Percentiles rank a stretch among this genome's conserved stretches.
phyloP scores from a whole-genome alignment of 2,888 invertebrate genomes.

The Eretmocerus hayati region DNA sequence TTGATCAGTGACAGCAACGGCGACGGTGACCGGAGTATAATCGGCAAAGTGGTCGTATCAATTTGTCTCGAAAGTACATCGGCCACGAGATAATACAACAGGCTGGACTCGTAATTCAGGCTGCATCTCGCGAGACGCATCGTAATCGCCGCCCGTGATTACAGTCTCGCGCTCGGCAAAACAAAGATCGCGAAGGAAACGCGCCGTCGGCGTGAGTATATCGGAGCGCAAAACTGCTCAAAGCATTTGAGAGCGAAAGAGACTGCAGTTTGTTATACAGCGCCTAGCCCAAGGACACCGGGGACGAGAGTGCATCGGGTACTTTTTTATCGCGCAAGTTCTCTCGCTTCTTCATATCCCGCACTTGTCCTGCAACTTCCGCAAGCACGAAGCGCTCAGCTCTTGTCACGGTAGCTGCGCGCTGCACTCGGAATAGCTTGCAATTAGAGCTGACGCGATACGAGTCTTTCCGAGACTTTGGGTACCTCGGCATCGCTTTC shows the following conservation, averaged over 20 bases:
- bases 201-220: not conserved
- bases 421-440: not conserved
- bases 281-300: slow-evolving; percentile 17
- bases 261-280: not conserved
- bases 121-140: too few relatives aligned
- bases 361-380: slow-evolving; percentile 4
- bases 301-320: slow-evolving; percentile 4
- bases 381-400: not conserved
- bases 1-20: too few relatives aligned
- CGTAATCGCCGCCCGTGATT: not conserved
- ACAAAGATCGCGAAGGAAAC: not conserved
- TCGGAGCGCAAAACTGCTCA: not conserved
- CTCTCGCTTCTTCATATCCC: not conserved
- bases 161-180: too few relatives aligned
- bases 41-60: too few relatives aligned
- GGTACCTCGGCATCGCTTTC: too few relatives aligned
- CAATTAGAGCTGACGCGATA: too few relatives aligned
- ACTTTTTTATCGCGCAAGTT: slow-evolving; percentile 4
- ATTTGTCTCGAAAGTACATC: too few relatives aligned
- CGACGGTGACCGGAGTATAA: too few relatives aligned
- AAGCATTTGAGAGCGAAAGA: not conserved
- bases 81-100: too few relatives aligned
- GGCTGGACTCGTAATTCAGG: too few relatives aligned
- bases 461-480: too few relatives aligned
- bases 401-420: not conserved